Conservation (phyloP, 2,113 vertebrate genomes). For the Misgurnus mizolepis region DNA sequence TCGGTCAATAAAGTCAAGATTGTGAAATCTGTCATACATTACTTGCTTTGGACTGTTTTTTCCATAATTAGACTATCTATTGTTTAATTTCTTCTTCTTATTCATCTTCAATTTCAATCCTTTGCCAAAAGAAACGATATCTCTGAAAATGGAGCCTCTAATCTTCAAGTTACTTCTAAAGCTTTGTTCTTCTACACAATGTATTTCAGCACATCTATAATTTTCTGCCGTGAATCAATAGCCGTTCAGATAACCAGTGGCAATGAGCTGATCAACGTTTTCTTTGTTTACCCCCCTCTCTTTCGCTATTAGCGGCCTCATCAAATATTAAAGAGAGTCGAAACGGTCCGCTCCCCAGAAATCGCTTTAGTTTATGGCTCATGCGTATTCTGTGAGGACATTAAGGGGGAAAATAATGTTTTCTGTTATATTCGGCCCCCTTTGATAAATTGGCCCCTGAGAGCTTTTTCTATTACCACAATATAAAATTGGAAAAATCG, state of each 20-base stretch:
- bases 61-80: background rate
- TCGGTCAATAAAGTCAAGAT: slow-evolving; percentile 3
- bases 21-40: slow-evolving; percentile 4
- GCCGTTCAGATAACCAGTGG: slow-evolving; percentile 14
- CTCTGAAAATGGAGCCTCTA: background rate
- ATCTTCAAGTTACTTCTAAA: background rate
- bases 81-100: background rate
- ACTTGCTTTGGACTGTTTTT: background rate
- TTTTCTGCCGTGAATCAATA: background rate
- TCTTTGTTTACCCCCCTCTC: background rate
- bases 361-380: slow-evolving; percentile 36
- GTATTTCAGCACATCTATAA: slow-evolving; percentile 4
- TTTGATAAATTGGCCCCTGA: slow-evolving; percentile 26
- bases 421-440: background rate
- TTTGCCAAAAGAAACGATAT: no score
- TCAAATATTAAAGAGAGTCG: slow-evolving; percentile 49
- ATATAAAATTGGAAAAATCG: slow-evolving; percentile 23
- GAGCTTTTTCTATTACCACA: slow-evolving; percentile 25
- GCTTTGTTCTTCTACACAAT: background rate
- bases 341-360: slow-evolving; percentile 29
- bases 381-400: slow-evolving; percentile 22
- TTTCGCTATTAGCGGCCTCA: background rate
- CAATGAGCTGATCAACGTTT: background rate
- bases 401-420: slow-evolving; percentile 26
- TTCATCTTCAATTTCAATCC: background rate